These are phyloP conservation scores for Pipistrellus pipistrellus DNA, from an alignment of 2,797 vertebrate genomes.

Conservation along the genomic window DNA sequence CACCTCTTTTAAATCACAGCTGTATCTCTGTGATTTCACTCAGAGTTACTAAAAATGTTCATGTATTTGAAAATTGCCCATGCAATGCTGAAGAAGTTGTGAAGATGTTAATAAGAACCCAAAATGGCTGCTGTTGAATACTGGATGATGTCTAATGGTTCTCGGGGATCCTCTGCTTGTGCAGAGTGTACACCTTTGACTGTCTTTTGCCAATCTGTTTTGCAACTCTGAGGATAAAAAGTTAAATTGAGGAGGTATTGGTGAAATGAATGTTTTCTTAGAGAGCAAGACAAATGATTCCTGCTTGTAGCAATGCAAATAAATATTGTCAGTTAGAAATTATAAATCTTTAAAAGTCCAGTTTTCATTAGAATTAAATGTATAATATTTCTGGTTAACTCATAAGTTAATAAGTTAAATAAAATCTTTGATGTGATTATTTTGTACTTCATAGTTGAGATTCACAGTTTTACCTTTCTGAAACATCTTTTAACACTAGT, in stretches of 20 bases:
- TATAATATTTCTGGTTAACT: not conserved
- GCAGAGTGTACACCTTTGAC: not conserved
- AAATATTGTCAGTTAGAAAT: not conserved
- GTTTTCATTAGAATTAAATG: not conserved
- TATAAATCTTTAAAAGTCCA: not conserved
- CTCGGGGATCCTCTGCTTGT: not conserved
- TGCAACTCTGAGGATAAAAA: not conserved
- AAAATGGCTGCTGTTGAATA: not conserved
- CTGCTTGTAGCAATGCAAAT: not conserved
- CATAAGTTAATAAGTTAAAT: conserved; percentile 1
- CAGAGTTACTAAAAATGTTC: not conserved
- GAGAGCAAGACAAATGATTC: not conserved
- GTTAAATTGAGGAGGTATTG: not conserved
- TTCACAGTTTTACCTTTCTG: not conserved
- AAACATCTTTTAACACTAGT: not conserved
- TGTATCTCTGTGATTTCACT: not conserved
- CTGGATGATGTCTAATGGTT: not conserved
- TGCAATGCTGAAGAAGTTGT: not conserved
- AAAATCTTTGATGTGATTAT: not conserved
- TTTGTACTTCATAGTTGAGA: not conserved
- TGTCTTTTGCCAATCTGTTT: not conserved
- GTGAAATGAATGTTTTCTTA: not conserved
- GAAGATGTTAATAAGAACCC: not conserved
- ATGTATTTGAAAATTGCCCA: not conserved
- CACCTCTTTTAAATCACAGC: not conserved